These are phyloP conservation scores for Enteromius trimaculatus DNA, from an alignment of 2,797 vertebrate species.

Conservation along the genomic window DNA sequence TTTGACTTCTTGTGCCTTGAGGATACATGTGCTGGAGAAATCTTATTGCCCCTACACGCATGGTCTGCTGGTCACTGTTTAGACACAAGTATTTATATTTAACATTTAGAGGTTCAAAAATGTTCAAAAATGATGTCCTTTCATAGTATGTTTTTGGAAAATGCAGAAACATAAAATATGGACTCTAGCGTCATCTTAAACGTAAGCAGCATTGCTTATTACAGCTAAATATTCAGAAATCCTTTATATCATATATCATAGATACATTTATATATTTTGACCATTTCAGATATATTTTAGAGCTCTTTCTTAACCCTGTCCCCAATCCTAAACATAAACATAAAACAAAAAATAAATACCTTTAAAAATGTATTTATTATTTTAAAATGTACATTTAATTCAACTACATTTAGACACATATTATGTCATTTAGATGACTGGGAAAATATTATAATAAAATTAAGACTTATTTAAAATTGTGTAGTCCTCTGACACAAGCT, in stretches of 20 bases:
- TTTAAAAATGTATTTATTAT: too few relatives aligned
- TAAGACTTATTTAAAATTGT: not conserved
- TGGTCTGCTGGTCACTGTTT: not conserved
- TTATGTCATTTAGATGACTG: not conserved
- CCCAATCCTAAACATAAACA: not conserved
- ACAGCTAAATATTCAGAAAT: not conserved
- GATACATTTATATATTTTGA: not conserved
- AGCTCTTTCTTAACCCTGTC: not conserved
- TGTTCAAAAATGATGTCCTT: not conserved
- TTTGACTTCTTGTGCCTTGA: conserved; percentile 10
- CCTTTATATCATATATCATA: not conserved
- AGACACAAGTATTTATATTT: not conserved
- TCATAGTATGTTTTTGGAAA: not conserved
- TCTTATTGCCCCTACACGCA: not conserved
- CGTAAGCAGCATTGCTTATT: not conserved
- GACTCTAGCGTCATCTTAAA: not conserved
- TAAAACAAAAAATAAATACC: not conserved
- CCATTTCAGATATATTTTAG: not conserved
- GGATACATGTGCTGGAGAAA: not conserved
- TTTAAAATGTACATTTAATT: not conserved
- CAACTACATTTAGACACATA: not conserved
- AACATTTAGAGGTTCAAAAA: not conserved
- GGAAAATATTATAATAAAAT: too few relatives aligned
- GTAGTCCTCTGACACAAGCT: not conserved
- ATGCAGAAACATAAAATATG: not conserved